A percentile compares a stretch with the other conserved stretches of the same genome.
These are phyloP conservation scores for Azorinus chamasolen DNA, from an alignment of 2,888 invertebrate genomes.

Conservation along the genomic window DNA sequence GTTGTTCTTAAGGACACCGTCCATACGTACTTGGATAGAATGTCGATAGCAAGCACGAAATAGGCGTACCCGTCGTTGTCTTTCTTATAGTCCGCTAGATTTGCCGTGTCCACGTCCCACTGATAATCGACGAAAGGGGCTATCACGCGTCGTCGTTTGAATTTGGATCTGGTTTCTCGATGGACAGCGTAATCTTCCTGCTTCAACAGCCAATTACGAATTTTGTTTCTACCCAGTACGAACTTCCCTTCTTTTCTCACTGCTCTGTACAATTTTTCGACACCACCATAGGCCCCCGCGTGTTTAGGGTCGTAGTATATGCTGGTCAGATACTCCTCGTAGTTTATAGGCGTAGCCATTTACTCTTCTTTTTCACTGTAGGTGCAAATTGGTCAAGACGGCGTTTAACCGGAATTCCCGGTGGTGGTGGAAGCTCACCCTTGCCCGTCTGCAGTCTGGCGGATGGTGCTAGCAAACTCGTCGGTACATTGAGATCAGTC, in stretches of 20 bases:
- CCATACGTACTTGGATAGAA: constrained; percentile 46
- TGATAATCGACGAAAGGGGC: no score
- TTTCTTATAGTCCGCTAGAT: no score
- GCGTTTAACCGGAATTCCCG: constrained; percentile 13
- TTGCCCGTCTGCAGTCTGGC: constrained; percentile 12
- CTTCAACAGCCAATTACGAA: constrained; percentile 58
- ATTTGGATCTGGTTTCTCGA: constrained; percentile 35
- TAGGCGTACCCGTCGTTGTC: no score
- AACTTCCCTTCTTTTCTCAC: constrained; percentile 58
- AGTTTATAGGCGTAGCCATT: constrained; percentile 46
- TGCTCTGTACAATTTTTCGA: constrained; percentile 57
- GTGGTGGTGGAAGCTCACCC: constrained; percentile 11
- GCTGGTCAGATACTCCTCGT: constrained; percentile 34
- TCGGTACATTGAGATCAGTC: constrained; percentile 4
- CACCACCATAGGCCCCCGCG: constrained; percentile 46
- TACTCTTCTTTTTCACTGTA: constrained; percentile 14
- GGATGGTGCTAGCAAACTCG: constrained; percentile 14
- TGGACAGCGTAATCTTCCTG: constrained; percentile 56
- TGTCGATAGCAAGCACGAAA: constrained; percentile 44
- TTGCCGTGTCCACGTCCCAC: no score
- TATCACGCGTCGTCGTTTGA: constrained; percentile 49
- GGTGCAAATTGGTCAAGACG: no score
- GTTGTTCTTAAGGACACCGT: constrained; percentile 30
- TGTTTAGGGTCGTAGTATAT: constrained; percentile 60
- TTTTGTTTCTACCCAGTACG: constrained; percentile 36